Conservation (phyloP, 1,140 invertebrate species). For the Charaxes varanes region DNA sequence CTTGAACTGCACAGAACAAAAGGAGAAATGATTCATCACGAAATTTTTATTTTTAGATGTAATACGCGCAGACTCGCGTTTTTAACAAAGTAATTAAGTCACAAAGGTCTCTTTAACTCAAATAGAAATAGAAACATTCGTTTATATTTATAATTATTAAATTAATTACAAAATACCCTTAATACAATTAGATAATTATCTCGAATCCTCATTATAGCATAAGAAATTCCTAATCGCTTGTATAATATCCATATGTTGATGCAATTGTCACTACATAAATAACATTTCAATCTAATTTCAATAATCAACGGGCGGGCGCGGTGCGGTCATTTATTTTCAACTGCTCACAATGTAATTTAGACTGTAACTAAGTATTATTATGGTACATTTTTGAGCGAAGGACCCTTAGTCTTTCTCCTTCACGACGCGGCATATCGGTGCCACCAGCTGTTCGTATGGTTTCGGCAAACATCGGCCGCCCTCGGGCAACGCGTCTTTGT, state of each 20-base stretch:
- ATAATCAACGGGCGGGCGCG: constrained; percentile 27
- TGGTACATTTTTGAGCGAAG: constrained; percentile 7
- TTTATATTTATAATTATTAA: too few species aligned
- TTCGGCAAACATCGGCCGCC: constrained; percentile 18
- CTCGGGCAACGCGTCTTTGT: constrained; percentile 27
- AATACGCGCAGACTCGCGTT: too few species aligned
- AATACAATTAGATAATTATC: not conserved
- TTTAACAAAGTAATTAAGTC: too few species aligned
- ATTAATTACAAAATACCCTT: too few species aligned
- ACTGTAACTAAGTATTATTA: constrained; percentile 2
- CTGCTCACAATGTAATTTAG: not conserved
- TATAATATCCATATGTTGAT: constrained; percentile 24
- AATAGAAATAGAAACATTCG: too few species aligned
- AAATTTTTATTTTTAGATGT: too few species aligned
- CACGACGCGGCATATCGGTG: constrained; percentile 23
- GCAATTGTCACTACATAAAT: constrained; percentile 24
- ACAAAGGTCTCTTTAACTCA: too few species aligned
- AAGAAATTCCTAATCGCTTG: constrained; percentile 6
- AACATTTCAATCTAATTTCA: too few species aligned
- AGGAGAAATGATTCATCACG: too few species aligned
- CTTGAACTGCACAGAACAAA: too few species aligned
- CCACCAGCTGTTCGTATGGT: constrained; percentile 24
- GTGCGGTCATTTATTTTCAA: constrained; percentile 7
- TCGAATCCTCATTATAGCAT: too few species aligned
- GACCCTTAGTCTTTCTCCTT: too few species aligned